Percentiles rank a stretch among this genome's conserved stretches.
Evolutionary conservation across 92 coral and sea anemone genomes (phyloP).

Genomic region (Montipora capitata): DNA sequence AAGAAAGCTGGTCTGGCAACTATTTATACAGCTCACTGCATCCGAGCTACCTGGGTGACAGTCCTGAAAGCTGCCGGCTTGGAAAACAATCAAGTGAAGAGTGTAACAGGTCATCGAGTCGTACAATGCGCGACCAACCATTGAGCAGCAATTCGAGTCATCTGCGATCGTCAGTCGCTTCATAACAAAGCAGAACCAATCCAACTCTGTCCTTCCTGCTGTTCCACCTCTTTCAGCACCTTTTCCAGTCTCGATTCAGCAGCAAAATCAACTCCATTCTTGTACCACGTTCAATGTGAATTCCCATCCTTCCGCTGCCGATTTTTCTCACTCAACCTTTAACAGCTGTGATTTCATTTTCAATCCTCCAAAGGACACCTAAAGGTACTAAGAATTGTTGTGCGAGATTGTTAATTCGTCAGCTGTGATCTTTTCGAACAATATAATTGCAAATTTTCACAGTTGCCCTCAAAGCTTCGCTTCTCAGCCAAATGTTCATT

Average conservation of each 20-base stretch:
- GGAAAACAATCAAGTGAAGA: neutral
- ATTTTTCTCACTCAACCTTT: no score
- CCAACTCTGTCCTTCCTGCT: neutral
- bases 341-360: no score
- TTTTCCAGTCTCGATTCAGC: slow-evolving; percentile 2
- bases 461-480: no score
- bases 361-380: no score
- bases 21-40: slow-evolving; percentile 59
- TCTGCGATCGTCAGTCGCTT: neutral
- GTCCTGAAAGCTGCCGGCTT: slow-evolving; percentile 38
- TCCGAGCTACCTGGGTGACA: slow-evolving; percentile 57
- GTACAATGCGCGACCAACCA: neutral
- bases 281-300: neutral
- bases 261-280: neutral
- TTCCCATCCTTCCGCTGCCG: neutral
- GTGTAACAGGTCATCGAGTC: neutral
- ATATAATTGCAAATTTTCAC: no score
- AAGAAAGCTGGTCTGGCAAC: slow-evolving; percentile 55
- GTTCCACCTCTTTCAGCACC: neutral
- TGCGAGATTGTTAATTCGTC: no score
- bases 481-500: no score
- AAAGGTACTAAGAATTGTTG: no score
- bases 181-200: neutral
- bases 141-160: neutral
- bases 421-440: no score